Conservation (phyloP, 2,888 invertebrate genomes). For the Drosophila nr. perissopoda region DNA sequence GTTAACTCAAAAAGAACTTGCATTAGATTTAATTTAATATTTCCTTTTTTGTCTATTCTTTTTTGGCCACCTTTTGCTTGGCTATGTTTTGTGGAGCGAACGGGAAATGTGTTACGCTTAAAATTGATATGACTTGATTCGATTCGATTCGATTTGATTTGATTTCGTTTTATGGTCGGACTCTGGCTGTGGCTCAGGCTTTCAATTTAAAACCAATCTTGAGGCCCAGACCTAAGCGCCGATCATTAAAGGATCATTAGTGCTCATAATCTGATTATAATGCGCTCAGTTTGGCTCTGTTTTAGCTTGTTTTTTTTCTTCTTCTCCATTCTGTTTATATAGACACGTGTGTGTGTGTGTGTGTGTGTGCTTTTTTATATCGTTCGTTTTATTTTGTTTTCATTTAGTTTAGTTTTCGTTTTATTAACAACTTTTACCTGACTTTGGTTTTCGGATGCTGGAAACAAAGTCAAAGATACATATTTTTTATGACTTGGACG, state of each 20-base stretch:
- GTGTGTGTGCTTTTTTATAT: neutral
- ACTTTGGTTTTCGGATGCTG: constrained; percentile 53
- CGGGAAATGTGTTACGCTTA: constrained; percentile 37
- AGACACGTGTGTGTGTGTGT: neutral
- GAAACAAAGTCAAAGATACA: constrained; percentile 27
- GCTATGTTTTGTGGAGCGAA: neutral
- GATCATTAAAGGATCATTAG: constrained; percentile 85
- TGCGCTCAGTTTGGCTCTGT: constrained; percentile 77
- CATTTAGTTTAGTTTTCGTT: constrained; percentile 66
- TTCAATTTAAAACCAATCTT: constrained; percentile 75
- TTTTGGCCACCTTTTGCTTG: constrained; percentile 1
- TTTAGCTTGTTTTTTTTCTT: constrained; percentile 43
- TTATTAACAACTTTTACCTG: constrained; percentile 79
- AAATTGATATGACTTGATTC: constrained; percentile 54
- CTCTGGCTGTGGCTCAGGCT: constrained; percentile 33
- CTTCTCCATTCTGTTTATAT: constrained; percentile 11
- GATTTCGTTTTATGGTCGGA: constrained; percentile 47
- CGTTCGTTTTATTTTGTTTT: constrained; percentile 47
- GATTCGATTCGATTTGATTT: constrained; percentile 49
- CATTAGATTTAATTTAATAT: neutral
- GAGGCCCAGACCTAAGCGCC: constrained; percentile 78
- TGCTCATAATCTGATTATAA: constrained; percentile 85
- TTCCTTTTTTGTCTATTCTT: neutral
- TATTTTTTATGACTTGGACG: constrained; percentile 44
- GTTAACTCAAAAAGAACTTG: neutral